These are phyloP conservation scores for Cepaea hortensis DNA, from an alignment of 2,888 invertebrate species.

Conservation along the genomic window DNA sequence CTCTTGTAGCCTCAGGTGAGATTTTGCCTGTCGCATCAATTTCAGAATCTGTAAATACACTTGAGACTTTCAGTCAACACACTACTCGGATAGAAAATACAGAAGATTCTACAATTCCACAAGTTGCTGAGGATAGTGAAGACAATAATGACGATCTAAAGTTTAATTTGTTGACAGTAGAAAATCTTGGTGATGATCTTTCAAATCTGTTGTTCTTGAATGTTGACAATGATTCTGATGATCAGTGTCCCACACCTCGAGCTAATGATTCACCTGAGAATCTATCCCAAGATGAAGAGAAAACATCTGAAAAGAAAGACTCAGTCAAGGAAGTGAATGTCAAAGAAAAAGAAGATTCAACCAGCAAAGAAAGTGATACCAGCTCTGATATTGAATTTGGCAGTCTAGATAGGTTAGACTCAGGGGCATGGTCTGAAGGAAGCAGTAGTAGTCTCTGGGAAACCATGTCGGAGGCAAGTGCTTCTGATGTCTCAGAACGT, in stretches of 20 bases:
- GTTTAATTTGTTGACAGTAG: background rate
- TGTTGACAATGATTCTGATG: conserved; percentile 14
- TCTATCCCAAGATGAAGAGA: conserved; percentile 9
- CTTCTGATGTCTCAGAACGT: background rate
- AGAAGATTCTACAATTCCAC: background rate
- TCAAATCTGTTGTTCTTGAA: conserved; percentile 24
- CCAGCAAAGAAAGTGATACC: background rate
- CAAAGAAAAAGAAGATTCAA: background rate
- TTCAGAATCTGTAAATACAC: background rate
- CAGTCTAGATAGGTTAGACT: background rate
- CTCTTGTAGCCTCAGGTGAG: conserved; percentile 21
- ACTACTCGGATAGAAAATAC: background rate
- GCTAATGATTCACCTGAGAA: conserved; percentile 13
- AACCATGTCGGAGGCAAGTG: conserved; percentile 28
- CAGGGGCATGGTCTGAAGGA: conserved; percentile 9
- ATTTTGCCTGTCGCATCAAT: background rate
- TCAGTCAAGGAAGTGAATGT: background rate
- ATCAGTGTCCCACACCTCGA: conserved; percentile 21
- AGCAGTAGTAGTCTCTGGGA: conserved; percentile 4
- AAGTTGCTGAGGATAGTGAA: background rate
- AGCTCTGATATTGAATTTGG: conserved; percentile 3
- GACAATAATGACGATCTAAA: background rate
- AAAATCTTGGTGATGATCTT: conserved; percentile 16
- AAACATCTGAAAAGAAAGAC: background rate
- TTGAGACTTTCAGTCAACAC: background rate